A percentile compares a stretch with the other conserved stretches of the same genome.
These are phyloP conservation scores for Agrypnus murinus DNA, from an alignment of 2,888 invertebrate genomes.

Conservation along the genomic window DNA sequence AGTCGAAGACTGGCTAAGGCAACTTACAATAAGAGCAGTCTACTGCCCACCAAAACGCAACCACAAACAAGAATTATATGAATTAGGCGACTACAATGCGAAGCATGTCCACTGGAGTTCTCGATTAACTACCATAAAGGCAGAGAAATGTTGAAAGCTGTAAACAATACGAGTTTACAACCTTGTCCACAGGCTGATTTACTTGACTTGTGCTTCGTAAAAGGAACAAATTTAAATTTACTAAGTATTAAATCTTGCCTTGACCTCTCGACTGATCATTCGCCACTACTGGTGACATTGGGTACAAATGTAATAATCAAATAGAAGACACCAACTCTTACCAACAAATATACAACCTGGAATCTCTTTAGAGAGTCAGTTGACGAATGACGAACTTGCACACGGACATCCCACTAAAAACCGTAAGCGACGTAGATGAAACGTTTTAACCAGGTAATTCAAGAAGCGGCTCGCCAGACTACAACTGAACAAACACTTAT, in stretches of 20 bases:
- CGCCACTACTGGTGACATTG: too few species aligned
- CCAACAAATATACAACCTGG: background rate
- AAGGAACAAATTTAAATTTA: background rate
- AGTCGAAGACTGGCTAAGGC: background rate
- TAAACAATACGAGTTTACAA: too few species aligned
- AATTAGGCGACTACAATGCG: background rate
- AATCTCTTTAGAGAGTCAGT: background rate
- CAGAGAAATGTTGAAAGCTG: constrained; percentile 1
- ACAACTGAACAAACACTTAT: background rate
- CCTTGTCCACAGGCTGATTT: constrained; percentile 4
- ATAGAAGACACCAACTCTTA: background rate
- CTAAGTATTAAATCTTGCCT: constrained; percentile 2
- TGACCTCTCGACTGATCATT: too few species aligned
- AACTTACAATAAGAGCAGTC: background rate
- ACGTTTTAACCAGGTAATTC: too few species aligned
- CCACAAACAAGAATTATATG: background rate
- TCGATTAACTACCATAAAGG: background rate
- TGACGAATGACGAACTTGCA: background rate
- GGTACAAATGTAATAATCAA: too few species aligned
- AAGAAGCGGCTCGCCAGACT: background rate
- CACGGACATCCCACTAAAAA: background rate
- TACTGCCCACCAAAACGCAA: constrained; percentile 20
- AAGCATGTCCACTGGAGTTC: background rate
- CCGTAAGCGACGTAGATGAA: background rate
- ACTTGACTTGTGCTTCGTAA: background rate